Evolutionary conservation across 1,140 invertebrate genomes (phyloP), one percentile per base, ranked within the genome.

Genomic region (Sarcophaga peregrina): DNA sequence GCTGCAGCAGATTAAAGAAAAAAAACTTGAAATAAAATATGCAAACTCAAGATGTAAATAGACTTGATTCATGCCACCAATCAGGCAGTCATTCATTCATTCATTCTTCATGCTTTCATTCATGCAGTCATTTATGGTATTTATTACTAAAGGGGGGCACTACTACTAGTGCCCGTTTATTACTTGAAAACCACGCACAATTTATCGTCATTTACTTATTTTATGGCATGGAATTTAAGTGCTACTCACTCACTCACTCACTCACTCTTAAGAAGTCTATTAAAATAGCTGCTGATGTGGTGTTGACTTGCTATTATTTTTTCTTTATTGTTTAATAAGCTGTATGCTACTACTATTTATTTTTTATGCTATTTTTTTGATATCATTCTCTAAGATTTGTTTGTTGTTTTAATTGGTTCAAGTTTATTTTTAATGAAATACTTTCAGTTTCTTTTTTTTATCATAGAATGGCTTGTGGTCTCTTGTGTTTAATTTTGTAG

Each of bases 161-260:
- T 68, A 7, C 20, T 68, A 68, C 20, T 68, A 68, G 20, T 68
- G 58, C 15, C n/a, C 6, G 13, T 76, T 48, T 48, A 48, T 76
- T n/a, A 13, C 15, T 74, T 76, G n/a, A 76, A 48, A 76, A 76
- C 74, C 74, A 76, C 74, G 74, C 74, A 76, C 74, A 76, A 76
- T 76, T 76, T 68, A 68, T 68, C n/a, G 20, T 68, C 10, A 68
- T n/a, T n/a, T n/a, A n/a, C 20, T 68, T 68, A 68, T 25, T 68
- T n/a, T 68, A 25, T 68, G 62, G 7, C 10, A 20, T 68, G 54
- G 11, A 37, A 37, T 37, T 37, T 37, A 37, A 37, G 25, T 37
- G 25, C 25, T 4, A 37, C 25, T 37, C 25, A 37, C 25, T 37
- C 25, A n/a, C n/a, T n/a, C n/a, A n/a, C n/a, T n/a, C 25, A 37